Percentiles rank a stretch among this genome's conserved stretches.
phyloP scores from a whole-genome alignment of 2,888 invertebrate genomes.

The Argyresthia albistria region DNA sequence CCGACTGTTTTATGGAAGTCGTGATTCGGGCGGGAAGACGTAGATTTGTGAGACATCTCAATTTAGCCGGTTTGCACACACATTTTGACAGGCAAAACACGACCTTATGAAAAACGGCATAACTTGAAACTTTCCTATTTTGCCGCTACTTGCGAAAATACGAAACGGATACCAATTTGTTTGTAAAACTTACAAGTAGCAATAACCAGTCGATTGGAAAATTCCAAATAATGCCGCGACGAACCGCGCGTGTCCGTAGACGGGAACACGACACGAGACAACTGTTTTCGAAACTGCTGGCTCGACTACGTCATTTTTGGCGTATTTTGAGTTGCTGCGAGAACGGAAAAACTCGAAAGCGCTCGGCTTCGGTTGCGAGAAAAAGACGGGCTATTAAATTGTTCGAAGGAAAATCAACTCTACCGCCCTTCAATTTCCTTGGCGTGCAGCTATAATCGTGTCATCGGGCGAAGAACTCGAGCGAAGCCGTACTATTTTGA shows the following conservation, averaged over 20 bases:
- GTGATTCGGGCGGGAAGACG: constrained; percentile 8
- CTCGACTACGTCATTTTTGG: constrained; percentile 65
- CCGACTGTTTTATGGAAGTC: constrained; percentile 18
- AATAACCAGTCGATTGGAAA: constrained; percentile 75
- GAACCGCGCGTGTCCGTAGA: constrained; percentile 32
- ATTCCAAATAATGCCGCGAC: constrained; percentile 69
- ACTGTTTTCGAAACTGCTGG: constrained; percentile 67
- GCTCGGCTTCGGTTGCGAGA: constrained; percentile 52
- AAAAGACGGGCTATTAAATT: constrained; percentile 32
- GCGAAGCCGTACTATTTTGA: constrained; percentile 66
- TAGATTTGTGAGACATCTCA: constrained; percentile 19
- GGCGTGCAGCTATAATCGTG: constrained; percentile 40
- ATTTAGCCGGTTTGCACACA: constrained; percentile 38
- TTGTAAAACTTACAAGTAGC: constrained; percentile 61
- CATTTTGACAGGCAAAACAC: constrained; percentile 28
- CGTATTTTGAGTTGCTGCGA: constrained; percentile 70
- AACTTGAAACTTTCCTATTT: constrained; percentile 61
- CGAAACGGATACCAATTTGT: constrained; percentile 61
- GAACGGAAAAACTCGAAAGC: constrained; percentile 70
- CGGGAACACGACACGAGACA: constrained; percentile 64
- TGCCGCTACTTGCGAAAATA: constrained; percentile 64
- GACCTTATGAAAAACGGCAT: constrained; percentile 32
- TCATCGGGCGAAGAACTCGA: constrained; percentile 35
- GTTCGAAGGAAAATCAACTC: constrained; percentile 46
- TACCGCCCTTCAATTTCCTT: constrained; percentile 35